Conservation (phyloP, 2,113 vertebrate genomes). For the Notiomystis cincta region DNA sequence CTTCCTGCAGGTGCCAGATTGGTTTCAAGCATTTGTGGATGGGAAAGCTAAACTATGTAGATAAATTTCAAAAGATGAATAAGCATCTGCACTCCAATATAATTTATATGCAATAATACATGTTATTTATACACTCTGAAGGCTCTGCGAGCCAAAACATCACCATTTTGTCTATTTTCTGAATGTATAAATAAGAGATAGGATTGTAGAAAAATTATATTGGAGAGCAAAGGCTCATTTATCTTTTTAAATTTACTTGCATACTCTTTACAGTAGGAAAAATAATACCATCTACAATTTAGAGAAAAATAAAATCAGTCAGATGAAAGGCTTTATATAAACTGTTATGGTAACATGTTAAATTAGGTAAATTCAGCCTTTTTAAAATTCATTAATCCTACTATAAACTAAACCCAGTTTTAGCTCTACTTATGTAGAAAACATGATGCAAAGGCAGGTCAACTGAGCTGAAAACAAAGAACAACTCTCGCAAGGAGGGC, state of each 20-base stretch:
- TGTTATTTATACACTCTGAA: constrained; percentile 52
- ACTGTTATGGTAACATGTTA: background rate
- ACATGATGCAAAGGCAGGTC: background rate
- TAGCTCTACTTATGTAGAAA: background rate
- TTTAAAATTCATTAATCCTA: background rate
- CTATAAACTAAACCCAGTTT: background rate
- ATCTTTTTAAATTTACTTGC: constrained; percentile 37
- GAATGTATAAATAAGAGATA: constrained; percentile 49
- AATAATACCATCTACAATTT: constrained; percentile 9
- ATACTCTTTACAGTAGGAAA: constrained; percentile 5
- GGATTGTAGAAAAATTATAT: constrained; percentile 45
- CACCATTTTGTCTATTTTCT: constrained; percentile 48
- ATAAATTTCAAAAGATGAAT: constrained; percentile 57
- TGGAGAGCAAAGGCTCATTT: constrained; percentile 30
- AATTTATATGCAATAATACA: constrained; percentile 58
- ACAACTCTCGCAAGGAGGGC: background rate
- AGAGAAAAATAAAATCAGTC: constrained; percentile 7
- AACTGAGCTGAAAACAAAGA: background rate
- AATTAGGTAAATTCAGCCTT: background rate
- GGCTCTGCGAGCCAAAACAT: constrained; percentile 39
- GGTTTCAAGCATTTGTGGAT: background rate
- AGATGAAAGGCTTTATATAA: background rate
- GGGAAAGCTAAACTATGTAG: background rate
- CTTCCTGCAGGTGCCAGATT: background rate
- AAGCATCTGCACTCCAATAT: constrained; percentile 29